Evolutionary conservation across 2,113 vertebrate genomes (phyloP).

Genomic region (Globicephala melas): DNA sequence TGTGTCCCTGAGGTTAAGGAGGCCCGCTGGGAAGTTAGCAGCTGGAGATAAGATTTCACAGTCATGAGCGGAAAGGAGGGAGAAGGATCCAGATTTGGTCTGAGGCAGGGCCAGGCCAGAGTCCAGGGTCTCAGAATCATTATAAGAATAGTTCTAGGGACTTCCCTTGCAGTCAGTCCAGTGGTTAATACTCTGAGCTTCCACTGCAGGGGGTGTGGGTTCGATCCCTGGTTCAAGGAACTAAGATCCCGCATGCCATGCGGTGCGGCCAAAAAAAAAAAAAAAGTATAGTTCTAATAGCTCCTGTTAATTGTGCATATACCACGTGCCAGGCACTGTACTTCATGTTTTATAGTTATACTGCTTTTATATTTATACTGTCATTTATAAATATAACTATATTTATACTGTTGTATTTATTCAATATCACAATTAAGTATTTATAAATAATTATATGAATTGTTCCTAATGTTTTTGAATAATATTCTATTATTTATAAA

Average conservation of each 20-base stretch:
- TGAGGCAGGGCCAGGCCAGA: too few species aligned
- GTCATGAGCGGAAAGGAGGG: not conserved
- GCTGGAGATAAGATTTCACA: constrained; percentile 59
- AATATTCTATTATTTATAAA: not conserved
- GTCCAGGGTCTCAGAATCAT: not conserved
- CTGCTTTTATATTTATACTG: not conserved
- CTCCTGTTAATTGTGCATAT: not conserved
- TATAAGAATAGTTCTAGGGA: too few species aligned
- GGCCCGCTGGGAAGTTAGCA: constrained; percentile 29
- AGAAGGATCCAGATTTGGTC: not conserved
- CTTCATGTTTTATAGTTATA: not conserved
- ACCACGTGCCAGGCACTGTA: not conserved
- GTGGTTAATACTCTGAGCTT: too few species aligned
- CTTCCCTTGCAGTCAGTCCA: too few species aligned
- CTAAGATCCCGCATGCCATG: too few species aligned
- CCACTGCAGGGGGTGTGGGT: too few species aligned
- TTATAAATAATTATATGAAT: not conserved
- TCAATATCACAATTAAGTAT: not conserved
- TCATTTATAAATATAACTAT: not conserved
- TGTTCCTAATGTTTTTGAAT: not conserved
- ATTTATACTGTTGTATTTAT: not conserved
- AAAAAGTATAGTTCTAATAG: too few species aligned
- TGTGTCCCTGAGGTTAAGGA: not conserved
- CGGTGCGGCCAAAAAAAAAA: too few species aligned
- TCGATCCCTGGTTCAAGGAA: too few species aligned